Base-by-base conservation (phyloP, 2,888 invertebrate species). In the Drosophila suboccidentalis region DNA sequence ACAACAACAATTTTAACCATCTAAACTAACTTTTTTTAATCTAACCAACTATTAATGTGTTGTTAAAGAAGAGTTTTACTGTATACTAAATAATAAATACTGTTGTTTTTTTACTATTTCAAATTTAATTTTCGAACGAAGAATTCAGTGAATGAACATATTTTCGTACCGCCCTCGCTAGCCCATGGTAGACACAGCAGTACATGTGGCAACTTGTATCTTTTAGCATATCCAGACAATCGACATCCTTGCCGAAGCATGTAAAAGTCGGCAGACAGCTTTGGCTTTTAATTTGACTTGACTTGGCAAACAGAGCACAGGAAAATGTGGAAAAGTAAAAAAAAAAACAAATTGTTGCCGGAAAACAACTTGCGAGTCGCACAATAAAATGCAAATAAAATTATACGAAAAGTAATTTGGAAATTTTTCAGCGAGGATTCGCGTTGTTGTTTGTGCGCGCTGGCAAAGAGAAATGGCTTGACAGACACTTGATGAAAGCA, bases 351-450 rank as follows among this genome's bases (percentile, higher is more conserved):
- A 13, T 4, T 51, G 46, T 60, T 74, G 79, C 41, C 54, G 75
- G 50, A 54, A 74, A 68, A 57, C 62, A 65, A 49, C 55, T 60
- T 41, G 57, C 61, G 44, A 36, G 29, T 54, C 32, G 39, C 57
- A 73, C 67, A 80, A 73, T 78, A 69, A 87, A 82, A 87, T 75
- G 88, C 88, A 82, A 85, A 85, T 82, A 77, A 71, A 79, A 77
- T 85, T 79, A 85, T 79, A 85, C 71, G 73, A 82, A 88, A 78
- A 85, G 88, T 82, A 89, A 90, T 90, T 86, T 87, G 71, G 53
- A 51, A 53, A 75, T 67, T 73, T 71, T 57, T 69, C 44, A 43
- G 50, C 46, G 2, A 58, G 58, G 58, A 47, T 38, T 47, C 46
- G 26, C 15, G 11, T 22, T 44, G 38, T 57, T 70, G 70, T 49